Percentiles rank a stretch among this genome's conserved stretches.
Evolutionary conservation across 2,888 invertebrate species (phyloP).

Genomic region (Anodontia alba): DNA sequence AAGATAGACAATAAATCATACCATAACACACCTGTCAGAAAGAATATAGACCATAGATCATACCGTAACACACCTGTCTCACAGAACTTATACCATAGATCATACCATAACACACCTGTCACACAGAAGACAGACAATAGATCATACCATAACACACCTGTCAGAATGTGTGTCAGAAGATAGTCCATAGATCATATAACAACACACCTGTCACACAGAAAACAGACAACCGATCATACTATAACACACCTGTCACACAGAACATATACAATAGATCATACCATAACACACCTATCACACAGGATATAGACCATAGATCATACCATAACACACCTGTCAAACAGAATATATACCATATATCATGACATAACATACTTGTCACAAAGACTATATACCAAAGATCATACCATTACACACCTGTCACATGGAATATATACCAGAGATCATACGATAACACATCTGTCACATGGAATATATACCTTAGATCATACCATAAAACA

Average conservation of each 20-base stretch:
- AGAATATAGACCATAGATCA: constrained; percentile 99
- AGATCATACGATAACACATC: too few relatives aligned
- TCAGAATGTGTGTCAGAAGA: too few relatives aligned
- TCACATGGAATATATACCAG: background rate
- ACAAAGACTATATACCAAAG: constrained; percentile 99
- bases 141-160: too few relatives aligned
- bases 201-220: constrained; percentile 92
- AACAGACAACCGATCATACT: constrained; percentile 94
- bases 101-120: too few relatives aligned
- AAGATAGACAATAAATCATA: background rate
- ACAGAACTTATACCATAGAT: background rate
- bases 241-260: constrained; percentile 91
- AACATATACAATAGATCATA: constrained; percentile 86
- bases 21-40: constrained; percentile 87
- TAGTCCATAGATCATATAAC: constrained; percentile 99
- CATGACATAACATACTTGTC: too few relatives aligned
- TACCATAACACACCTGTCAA: constrained; percentile 95
- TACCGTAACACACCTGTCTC: constrained; percentile 95
- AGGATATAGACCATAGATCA: constrained; percentile 99
- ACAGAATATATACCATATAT: background rate
- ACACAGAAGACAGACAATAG: constrained; percentile 98
- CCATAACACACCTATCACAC: too few relatives aligned
- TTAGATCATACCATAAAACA: constrained; percentile 98
- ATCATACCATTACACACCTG: constrained; percentile 98
- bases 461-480: constrained; percentile 99